Evolutionary conservation across 2,797 vertebrate species (phyloP).

Genomic region (Acanthornis magna): DNA sequence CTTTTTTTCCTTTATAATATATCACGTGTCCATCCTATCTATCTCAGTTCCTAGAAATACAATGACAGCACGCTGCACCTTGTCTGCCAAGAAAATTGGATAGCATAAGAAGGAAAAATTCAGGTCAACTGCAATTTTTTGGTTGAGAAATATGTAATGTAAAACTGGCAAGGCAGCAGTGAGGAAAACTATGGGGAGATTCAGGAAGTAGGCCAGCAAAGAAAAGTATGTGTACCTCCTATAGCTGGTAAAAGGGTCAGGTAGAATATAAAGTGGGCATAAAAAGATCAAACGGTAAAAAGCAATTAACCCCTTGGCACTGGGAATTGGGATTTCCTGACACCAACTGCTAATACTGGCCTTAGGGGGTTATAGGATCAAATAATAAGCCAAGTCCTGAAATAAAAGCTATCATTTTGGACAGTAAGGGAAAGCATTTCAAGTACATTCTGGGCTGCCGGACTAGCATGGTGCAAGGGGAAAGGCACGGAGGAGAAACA

Average conservation of each 20-base stretch:
- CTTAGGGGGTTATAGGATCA: conserved; percentile 58
- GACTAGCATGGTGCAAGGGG: neutral
- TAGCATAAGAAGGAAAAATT: neutral
- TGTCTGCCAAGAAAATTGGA: conserved; percentile 7
- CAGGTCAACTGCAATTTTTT: conserved; percentile 30
- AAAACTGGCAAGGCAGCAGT: neutral
- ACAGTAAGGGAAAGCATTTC: conserved; percentile 16
- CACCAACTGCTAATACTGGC: conserved; percentile 44
- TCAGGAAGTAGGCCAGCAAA: conserved; percentile 34
- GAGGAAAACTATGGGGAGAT: conserved; percentile 26
- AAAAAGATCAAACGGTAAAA: conserved; percentile 64
- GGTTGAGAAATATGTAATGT: neutral
- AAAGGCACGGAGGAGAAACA: neutral
- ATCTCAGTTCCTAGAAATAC: neutral
- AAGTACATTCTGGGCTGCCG: neutral
- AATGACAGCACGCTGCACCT: neutral
- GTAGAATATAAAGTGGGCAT: conserved; percentile 27
- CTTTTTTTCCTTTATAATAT: neutral
- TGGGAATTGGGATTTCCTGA: conserved; percentile 64
- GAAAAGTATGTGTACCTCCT: neutral
- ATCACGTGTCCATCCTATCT: neutral
- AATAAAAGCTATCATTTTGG: conserved; percentile 43
- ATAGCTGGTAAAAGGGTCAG: conserved; percentile 23
- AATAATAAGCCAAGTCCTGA: conserved; percentile 49
- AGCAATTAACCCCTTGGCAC: conserved; percentile 68